These are phyloP conservation scores for Eulemur rufifrons DNA, from an alignment of 2,113 vertebrate species.

Conservation along the genomic window DNA sequence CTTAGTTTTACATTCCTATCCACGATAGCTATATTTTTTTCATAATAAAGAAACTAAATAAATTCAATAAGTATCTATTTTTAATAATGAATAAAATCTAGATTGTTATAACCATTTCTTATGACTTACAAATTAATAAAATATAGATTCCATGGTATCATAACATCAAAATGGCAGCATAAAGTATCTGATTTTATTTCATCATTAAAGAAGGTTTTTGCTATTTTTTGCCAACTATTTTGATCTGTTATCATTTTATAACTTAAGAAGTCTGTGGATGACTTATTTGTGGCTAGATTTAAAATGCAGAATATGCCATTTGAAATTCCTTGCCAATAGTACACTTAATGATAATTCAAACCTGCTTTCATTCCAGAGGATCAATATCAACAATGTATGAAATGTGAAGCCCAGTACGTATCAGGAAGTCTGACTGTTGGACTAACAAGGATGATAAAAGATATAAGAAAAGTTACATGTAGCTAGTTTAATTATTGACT, in stretches of 20 bases:
- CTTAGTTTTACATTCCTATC: neutral
- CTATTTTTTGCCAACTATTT: neutral
- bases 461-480: neutral
- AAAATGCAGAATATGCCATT: neutral
- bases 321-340: neutral
- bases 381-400: too few species aligned
- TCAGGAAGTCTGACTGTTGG: neutral
- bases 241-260: neutral
- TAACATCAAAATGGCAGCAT: slow-evolving; percentile 35
- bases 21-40: slow-evolving; percentile 19
- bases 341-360: neutral
- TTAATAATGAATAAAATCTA: neutral
- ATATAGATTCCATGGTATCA: neutral
- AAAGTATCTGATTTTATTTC: neutral
- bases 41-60: neutral
- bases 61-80: neutral
- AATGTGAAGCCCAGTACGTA: neutral
- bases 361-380: neutral
- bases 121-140: neutral
- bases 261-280: neutral
- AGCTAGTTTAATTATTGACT: neutral
- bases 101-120: neutral
- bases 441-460: neutral
- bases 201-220: neutral
- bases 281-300: neutral